Conservation (phyloP, 1,140 invertebrate species). For the Doryteuthis pealeii region DNA sequence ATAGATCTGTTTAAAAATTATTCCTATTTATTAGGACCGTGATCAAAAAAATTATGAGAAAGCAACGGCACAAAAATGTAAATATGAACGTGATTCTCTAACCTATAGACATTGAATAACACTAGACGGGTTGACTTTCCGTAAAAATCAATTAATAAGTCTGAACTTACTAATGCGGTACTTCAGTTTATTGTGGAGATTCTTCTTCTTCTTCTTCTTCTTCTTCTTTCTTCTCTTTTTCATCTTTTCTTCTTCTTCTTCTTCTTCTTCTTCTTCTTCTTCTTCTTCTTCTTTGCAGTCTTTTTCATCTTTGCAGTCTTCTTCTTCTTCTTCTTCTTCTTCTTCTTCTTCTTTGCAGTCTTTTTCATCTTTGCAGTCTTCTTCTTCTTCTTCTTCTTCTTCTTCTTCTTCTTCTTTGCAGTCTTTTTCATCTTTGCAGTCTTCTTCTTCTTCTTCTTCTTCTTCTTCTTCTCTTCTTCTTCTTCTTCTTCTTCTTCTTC, state of each 20-base stretch:
- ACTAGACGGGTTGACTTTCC: too few relatives aligned
- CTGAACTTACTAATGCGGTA: too few relatives aligned
- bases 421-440: too few relatives aligned
- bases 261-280: not conserved
- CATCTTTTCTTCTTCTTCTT: not conserved
- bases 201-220: conserved; percentile 23
- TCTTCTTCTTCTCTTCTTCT: not conserved
- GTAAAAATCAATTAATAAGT: too few relatives aligned
- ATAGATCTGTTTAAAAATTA: too few relatives aligned
- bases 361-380: not conserved
- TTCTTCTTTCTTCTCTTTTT: conserved; percentile 26
- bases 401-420: conserved; percentile 26
- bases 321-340: not conserved
- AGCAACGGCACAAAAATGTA: too few relatives aligned
- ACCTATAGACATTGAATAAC: too few relatives aligned
- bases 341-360: not conserved
- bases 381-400: not conserved
- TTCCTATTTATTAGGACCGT: too few relatives aligned
- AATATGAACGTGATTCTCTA: too few relatives aligned
- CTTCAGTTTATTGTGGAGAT: not conserved
- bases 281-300: not conserved
- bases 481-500: not conserved
- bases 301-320: too few relatives aligned
- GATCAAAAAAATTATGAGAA: too few relatives aligned
- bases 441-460: conserved; percentile 1